Evolutionary conservation across 2,113 vertebrate genomes (phyloP), one percentile per base, ranked within the genome.

Genomic region (Thymallus thymallus): DNA sequence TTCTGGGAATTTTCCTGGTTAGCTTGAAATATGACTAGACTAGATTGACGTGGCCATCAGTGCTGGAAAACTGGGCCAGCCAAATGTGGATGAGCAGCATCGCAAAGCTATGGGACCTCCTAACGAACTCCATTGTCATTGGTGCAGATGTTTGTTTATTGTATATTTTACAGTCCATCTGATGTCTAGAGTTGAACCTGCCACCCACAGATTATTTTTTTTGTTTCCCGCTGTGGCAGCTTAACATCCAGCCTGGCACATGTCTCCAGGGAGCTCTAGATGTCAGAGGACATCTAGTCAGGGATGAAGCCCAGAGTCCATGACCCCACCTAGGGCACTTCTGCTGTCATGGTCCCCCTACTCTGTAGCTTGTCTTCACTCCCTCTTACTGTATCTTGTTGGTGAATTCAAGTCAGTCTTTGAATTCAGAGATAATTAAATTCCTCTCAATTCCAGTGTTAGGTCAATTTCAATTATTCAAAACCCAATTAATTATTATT

Each of bases 241-340:
- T 41, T 41, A 63, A 63, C 58, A 46, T 68, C 66, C 22, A 67
- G 63, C 23, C 6, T 78, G 69, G 35, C 35, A 75, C 68, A 66
- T 32, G 30, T 81, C 83, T 78, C 77, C 79, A 66, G 78, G 80
- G 69, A 51, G 67, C 74, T 22, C 56, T 75, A 76, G 26, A 82
- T 78, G 81, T 89, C 80, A 80, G 79, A 81, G 74, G 81, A 86
- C 68, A 86, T 83, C 64, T 56, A 46, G 13, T 16, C 56, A 72
- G 70, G 73, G 18, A 13, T 73, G 67, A 76, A 69, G 64, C 18
- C 58, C 16, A 13, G 16, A 51, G 46, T 51, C 1, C 35, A 20
- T 74, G 26, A 68, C 6, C 12, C 78, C 66, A 51, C 70, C 79
- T 61, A 55, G 45, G 75, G 72, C 72, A 30, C 64, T 68, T 73